phyloP scores from a whole-genome alignment of 2,113 vertebrate genomes.

The Gnathonemus longibarbis region DNA sequence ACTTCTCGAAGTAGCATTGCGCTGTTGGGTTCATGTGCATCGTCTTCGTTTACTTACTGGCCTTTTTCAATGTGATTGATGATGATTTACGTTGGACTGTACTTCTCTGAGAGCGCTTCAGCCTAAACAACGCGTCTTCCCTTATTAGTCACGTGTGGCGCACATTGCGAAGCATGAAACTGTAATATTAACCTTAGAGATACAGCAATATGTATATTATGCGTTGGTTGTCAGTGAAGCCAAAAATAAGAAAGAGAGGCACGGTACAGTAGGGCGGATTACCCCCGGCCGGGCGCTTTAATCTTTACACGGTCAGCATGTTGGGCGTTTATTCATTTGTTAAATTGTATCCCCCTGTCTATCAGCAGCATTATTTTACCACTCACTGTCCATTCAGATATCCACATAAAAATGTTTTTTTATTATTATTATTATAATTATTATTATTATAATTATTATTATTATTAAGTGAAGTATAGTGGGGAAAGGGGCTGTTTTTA shows the following conservation, averaged over 20 bases:
- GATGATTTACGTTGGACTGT: slow-evolving; percentile 57
- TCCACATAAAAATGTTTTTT: background rate
- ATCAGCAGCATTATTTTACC: background rate
- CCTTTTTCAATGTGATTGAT: slow-evolving; percentile 52
- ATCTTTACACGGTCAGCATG: background rate
- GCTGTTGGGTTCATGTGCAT: slow-evolving; percentile 35
- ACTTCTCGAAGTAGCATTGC: background rate
- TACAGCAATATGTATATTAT: slow-evolving; percentile 65
- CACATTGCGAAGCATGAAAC: slow-evolving; percentile 54
- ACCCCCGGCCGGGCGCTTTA: background rate
- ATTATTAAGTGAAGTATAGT: slow-evolving; percentile 6
- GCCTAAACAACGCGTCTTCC: slow-evolving; percentile 67
- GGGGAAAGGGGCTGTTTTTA: slow-evolving; percentile 55
- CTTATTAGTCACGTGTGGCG: slow-evolving; percentile 55
- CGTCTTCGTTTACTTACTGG: slow-evolving; percentile 52
- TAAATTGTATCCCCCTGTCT: background rate
- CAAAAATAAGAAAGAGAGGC: background rate
- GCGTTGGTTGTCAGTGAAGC: slow-evolving; percentile 27
- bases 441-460: background rate
- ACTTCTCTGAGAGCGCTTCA: slow-evolving; percentile 25
- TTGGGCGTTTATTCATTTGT: background rate
- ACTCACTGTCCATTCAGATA: background rate
- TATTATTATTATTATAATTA: background rate
- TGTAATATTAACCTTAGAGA: slow-evolving; percentile 55
- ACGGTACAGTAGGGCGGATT: background rate